Base-by-base conservation (phyloP, 2,113 vertebrate species). In the Gavialis gangeticus region DNA sequence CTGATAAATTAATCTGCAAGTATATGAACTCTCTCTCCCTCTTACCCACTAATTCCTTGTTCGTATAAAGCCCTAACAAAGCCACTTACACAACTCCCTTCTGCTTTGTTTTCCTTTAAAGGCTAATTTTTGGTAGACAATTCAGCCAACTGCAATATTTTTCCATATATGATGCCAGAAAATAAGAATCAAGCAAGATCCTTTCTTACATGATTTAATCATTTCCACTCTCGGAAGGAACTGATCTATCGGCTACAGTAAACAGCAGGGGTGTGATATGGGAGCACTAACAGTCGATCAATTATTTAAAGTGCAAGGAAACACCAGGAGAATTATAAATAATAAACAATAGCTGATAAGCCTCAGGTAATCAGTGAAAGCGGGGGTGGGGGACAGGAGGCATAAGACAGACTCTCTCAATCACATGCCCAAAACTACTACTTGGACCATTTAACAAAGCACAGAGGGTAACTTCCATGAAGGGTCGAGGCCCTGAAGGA, bases 151-250 rank as follows among this genome's bases (percentile, higher is more conserved):
- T 94, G 97, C 97, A 97, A 89, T 97, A 97, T 98, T 98, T 98
- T 98, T 98, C 98, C 98, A 98, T 98, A 97, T 97, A 97, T 97
- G 97, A 97, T 97, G 98, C 97, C 98, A 98, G 96, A 93, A 96
- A 97, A 96, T 90, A 95, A 97, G 94, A 62, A 30, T 96, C 92
- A 94, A 97, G 95, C 30, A 88, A 85, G 97, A 97, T 97, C 86
- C 96, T 97, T 98, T 98, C 97, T 98, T 98, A 98, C 95, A 97
- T 96, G 96, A 98, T 97, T 98, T 98, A 98, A 98, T 97, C 93
- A 95, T 98, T 98, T 98, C 98, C 98, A 98, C 97, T 97, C 96
- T 95, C 94, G 96, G 97, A 96, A 97, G 97, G 98, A 98, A 97
- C 96, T 1, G 11, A 97, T 97, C 97, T 76, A 89, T 97, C 96